Evolutionary conservation across 2,888 invertebrate genomes (phyloP), one percentile per base, ranked within the genome.

Genomic region (Arrhopalites spinosus): DNA sequence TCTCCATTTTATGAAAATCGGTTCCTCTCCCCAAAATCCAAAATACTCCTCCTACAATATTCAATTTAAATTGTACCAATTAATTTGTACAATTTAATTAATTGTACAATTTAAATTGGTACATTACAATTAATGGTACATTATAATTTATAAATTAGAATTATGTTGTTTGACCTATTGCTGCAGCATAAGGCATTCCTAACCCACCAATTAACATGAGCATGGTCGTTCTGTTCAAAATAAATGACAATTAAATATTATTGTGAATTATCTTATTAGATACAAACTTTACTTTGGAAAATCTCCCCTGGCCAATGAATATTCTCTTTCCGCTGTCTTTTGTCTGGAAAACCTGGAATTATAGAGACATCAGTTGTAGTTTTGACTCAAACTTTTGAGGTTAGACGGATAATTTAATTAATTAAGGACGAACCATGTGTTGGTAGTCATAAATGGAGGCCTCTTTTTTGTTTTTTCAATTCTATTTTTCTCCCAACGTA

Each of bases 11-110:
- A 45, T 66, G 50, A 36, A 73, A 73, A 29, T 56, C 45, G 0
- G 66, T 66, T 2, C 66, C 73, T 27, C 73, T 23, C 5, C 73
- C 73, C 17, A 64, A 66, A 8, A 64, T 45, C 73, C 73, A 73
- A 27, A 64, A 73, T 5, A 73, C 7, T 17, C 64, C 73, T 3
- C 73, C 73, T 25, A 66, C 53, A 11, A n/a, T n/a, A n/a, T n/a
- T n/a, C n/a, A n/a, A n/a, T n/a, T n/a, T n/a, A n/a, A n/a, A n/a
- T n/a, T n/a, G n/a, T n/a, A n/a, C n/a, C n/a, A n/a, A n/a, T n/a
- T n/a, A n/a, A n/a, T n/a, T n/a, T n/a, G n/a, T n/a, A n/a, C n/a
- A n/a, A n/a, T n/a, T n/a, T n/a, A n/a, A n/a, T n/a, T n/a, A n/a
- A n/a, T n/a, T n/a, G n/a, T n/a, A n/a, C n/a, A n/a, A n/a, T n/a